Conservation (phyloP, 2,797 vertebrate species). For the Helostoma temminkii region DNA sequence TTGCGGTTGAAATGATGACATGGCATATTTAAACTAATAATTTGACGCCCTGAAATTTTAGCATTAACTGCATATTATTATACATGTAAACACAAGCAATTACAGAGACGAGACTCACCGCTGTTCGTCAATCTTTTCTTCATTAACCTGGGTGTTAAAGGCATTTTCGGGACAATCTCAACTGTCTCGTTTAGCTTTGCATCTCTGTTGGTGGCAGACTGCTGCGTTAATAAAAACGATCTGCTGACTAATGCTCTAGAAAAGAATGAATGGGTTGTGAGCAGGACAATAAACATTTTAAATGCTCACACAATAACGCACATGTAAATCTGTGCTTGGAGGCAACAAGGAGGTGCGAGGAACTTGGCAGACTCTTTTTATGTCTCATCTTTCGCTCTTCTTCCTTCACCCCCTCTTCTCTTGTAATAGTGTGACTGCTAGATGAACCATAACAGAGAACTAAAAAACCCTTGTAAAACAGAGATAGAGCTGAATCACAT, state of each 20-base stretch:
- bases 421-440: slow-evolving; percentile 22
- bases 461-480: slow-evolving; percentile 17
- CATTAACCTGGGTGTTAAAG: not conserved
- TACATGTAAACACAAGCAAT: slow-evolving; percentile 9
- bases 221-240: slow-evolving; percentile 61
- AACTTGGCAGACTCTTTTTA: slow-evolving; percentile 68
- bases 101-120: not conserved
- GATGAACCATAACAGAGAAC: slow-evolving; percentile 60
- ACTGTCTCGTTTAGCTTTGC: slow-evolving; percentile 3
- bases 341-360: slow-evolving; percentile 74
- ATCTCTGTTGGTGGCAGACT: slow-evolving; percentile 52
- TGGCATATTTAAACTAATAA: not conserved
- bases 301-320: slow-evolving; percentile 78
- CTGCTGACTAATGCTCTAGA: slow-evolving; percentile 64
- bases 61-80: not conserved
- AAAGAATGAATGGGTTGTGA: slow-evolving; percentile 48
- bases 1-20: not conserved
- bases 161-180: slow-evolving; percentile 9
- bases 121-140: not conserved
- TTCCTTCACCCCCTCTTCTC: slow-evolving; percentile 30
- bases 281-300: slow-evolving; percentile 75
- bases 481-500: slow-evolving; percentile 36
- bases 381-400: slow-evolving; percentile 65
- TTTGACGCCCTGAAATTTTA: not conserved
- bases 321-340: slow-evolving; percentile 80